These are phyloP conservation scores for Atrina japonica DNA, from an alignment of 2,888 invertebrate species.

Conservation along the genomic window DNA sequence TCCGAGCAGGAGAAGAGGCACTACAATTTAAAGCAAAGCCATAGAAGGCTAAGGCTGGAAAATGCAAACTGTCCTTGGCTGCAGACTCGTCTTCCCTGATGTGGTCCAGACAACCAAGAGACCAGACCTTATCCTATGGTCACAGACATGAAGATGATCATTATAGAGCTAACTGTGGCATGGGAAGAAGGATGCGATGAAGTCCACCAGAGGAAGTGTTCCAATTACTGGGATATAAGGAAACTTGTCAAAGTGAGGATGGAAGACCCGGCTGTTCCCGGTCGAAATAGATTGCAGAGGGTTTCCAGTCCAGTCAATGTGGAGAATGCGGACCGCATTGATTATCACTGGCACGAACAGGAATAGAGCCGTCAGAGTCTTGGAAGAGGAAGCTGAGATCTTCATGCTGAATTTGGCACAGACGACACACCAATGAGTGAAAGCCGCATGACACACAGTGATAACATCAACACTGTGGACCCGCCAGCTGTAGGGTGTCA, in stretches of 20 bases:
- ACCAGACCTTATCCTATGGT: not conserved
- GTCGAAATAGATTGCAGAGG: conserved; percentile 9
- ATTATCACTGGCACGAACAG: not conserved
- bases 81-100: too few relatives aligned
- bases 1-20: not conserved
- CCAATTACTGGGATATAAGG: conserved; percentile 6
- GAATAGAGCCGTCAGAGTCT: not conserved
- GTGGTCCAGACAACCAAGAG: not conserved
- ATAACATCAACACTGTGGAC: too few relatives aligned
- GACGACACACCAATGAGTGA: not conserved
- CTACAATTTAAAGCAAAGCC: not conserved
- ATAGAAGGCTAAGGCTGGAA: not conserved
- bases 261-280: conserved; percentile 6
- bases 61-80: too few relatives aligned
- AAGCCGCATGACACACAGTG: not conserved
- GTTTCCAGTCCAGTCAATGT: conserved; percentile 7
- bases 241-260: conserved; percentile 9
- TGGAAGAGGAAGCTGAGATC: not conserved
- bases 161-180: too few relatives aligned
- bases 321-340: not conserved
- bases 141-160: too few relatives aligned
- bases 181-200: conserved; percentile 18
- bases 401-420: conserved; percentile 13
- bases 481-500: too few relatives aligned
- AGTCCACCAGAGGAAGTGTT: conserved; percentile 11